These are phyloP conservation scores for Aphrophora alni DNA, from an alignment of 2,888 invertebrate species.

Conservation along the genomic window DNA sequence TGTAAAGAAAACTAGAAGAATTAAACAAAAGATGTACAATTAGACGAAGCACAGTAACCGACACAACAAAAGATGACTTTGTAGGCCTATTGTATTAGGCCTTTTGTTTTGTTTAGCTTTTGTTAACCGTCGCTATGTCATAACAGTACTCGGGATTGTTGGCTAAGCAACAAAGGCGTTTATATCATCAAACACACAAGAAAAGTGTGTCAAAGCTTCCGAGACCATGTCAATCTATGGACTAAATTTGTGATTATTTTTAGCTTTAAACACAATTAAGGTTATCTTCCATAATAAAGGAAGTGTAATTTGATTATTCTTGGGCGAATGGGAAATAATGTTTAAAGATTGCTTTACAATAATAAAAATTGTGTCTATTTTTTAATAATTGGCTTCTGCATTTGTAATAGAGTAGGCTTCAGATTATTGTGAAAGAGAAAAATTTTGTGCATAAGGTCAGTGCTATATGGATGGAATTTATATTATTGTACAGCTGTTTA, in stretches of 20 bases:
- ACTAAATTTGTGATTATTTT: background rate
- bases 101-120: background rate
- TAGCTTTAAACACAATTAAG: no score
- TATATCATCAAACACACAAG: background rate
- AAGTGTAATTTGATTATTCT: no score
- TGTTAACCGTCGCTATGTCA: background rate
- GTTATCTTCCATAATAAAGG: no score
- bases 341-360: no score
- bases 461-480: no score
- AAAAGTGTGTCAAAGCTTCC: background rate
- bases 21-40: background rate
- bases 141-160: background rate
- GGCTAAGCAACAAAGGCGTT: background rate
- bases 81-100: slow-evolving; percentile 2
- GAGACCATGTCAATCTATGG: background rate
- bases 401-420: no score
- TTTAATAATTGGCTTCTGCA: no score
- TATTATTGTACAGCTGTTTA: no score
- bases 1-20: background rate
- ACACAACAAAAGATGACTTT: background rate
- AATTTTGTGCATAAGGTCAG: no score
- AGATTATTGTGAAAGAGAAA: no score
- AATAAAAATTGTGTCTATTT: no score
- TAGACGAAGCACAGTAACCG: background rate
- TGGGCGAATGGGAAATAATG: no score